Conservation (phyloP, 1,140 invertebrate species). For the Conus ventricosus region DNA sequence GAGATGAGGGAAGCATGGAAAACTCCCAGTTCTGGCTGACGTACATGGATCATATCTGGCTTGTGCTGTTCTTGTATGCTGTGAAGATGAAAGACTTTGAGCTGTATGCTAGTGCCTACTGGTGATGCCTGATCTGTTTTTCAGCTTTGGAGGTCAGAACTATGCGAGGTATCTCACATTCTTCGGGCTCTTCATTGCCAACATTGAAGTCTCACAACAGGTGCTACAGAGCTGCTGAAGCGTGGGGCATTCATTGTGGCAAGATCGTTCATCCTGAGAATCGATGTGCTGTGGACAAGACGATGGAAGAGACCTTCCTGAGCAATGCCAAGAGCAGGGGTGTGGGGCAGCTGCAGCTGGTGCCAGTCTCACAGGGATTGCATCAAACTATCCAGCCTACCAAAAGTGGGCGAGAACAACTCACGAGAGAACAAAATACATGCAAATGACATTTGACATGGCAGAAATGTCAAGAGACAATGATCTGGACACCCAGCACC, state of each 20-base stretch:
- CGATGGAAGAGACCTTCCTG: slow-evolving; percentile 26
- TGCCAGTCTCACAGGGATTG: slow-evolving; percentile 13
- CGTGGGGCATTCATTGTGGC: neutral
- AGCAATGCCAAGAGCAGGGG: neutral
- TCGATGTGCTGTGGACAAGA: slow-evolving; percentile 50
- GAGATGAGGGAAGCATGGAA: no score
- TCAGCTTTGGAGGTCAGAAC: no score
- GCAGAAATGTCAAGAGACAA: slow-evolving; percentile 34
- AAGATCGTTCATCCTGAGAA: neutral
- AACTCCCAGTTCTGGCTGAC: no score
- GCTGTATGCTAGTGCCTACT: no score
- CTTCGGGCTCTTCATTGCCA: neutral
- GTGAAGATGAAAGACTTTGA: no score
- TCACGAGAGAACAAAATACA: slow-evolving; percentile 38
- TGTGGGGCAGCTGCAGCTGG: slow-evolving; percentile 12
- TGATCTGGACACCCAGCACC: neutral
- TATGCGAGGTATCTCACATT: neutral
- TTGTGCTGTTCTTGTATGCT: no score
- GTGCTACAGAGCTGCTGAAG: neutral
- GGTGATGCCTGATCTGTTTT: neutral
- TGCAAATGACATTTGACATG: neutral
- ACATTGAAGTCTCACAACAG: neutral
- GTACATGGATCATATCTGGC: no score
- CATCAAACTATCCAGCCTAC: slow-evolving; percentile 35
- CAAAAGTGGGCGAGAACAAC: slow-evolving; percentile 44